These are phyloP conservation scores for Poicephalus meyeri DNA, from an alignment of 2,113 vertebrate species.

Conservation along the genomic window DNA sequence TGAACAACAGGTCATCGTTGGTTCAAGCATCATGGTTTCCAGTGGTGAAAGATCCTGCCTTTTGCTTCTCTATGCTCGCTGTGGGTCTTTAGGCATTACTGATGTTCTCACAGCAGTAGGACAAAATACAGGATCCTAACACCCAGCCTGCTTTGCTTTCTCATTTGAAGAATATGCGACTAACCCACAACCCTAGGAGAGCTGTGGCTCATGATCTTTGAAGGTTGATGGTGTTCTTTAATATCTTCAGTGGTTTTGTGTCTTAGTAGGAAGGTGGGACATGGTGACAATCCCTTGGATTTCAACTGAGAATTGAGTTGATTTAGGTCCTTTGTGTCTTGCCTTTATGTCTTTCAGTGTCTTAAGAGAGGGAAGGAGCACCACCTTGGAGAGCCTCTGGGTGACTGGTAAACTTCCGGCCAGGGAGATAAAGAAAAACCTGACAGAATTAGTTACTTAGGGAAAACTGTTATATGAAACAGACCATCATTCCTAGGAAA, in stretches of 20 bases:
- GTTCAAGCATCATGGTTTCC: neutral
- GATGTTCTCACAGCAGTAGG: neutral
- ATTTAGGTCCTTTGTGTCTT: neutral
- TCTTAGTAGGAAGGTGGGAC: neutral
- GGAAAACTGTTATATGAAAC: neutral
- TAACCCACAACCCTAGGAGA: neutral
- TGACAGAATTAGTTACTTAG: neutral
- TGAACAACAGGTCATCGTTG: neutral
- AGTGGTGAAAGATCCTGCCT: neutral
- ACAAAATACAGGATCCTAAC: neutral
- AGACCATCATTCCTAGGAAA: neutral
- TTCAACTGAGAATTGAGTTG: neutral
- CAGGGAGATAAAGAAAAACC: neutral
- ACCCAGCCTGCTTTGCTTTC: neutral
- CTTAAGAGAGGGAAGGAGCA: neutral
- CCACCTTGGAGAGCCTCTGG: neutral
- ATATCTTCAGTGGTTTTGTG: neutral
- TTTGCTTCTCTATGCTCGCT: neutral
- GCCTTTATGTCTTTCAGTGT: neutral
- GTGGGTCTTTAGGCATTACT: neutral
- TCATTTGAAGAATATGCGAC: neutral
- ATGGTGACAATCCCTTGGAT: neutral
- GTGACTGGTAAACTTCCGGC: neutral
- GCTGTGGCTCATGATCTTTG: neutral
- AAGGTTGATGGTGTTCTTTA: neutral